phyloP scores from a whole-genome alignment of 2,888 invertebrate species.

The Cantharis rufa region DNA sequence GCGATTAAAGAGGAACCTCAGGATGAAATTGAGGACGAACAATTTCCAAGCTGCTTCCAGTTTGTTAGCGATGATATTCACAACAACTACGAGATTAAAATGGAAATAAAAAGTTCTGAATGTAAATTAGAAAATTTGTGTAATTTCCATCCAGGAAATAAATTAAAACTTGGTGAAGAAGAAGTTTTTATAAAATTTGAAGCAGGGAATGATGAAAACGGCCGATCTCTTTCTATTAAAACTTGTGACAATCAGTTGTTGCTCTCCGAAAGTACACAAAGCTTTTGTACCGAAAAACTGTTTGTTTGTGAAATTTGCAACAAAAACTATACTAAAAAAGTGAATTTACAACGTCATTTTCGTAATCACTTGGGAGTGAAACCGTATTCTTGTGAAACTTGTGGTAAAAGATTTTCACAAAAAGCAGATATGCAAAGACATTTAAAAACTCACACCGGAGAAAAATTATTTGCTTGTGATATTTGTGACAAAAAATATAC shows the following conservation, averaged over 20 bases:
- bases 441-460: conserved; percentile 56
- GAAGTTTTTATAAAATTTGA: background rate
- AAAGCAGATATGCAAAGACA: conserved; percentile 58
- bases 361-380: conserved; percentile 60
- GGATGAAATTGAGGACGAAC: background rate
- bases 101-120: background rate
- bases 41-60: background rate
- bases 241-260: background rate
- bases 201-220: background rate
- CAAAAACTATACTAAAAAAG: conserved; percentile 57
- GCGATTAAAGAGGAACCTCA: background rate
- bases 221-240: background rate
- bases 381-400: conserved; percentile 59
- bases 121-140: background rate
- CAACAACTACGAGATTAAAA: background rate
- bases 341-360: conserved; percentile 59
- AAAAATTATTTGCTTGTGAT: background rate
- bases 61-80: background rate
- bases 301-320: conserved; percentile 61
- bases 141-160: background rate
- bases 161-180: background rate
- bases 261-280: background rate
- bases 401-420: conserved; percentile 58
- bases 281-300: conserved; percentile 48
- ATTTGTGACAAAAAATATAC: conserved; percentile 9